A percentile compares a stretch with the other conserved stretches of the same genome.
These are phyloP conservation scores for Pristionchus maxplancki DNA, from an alignment of 2,888 invertebrate genomes.

Conservation along the genomic window DNA sequence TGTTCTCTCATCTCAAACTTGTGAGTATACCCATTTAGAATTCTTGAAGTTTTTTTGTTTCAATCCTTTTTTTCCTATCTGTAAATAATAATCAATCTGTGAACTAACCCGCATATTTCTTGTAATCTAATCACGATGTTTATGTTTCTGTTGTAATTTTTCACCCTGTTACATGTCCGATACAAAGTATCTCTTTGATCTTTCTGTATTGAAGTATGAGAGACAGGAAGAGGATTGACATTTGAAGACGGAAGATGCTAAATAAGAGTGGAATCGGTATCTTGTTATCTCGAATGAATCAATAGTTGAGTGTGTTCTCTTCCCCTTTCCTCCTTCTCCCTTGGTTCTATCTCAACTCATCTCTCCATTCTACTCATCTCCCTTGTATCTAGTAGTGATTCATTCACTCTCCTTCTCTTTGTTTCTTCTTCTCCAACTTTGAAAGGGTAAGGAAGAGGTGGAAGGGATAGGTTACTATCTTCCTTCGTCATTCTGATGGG, in stretches of 20 bases:
- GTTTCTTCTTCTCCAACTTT: background rate
- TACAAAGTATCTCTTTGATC: background rate
- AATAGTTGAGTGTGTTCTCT: constrained; percentile 27
- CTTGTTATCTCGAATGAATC: constrained; percentile 41
- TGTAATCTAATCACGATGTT: background rate
- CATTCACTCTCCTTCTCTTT: constrained; percentile 43
- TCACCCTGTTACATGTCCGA: background rate
- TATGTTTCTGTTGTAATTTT: background rate
- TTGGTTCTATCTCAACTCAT: constrained; percentile 30
- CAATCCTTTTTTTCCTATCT: background rate
- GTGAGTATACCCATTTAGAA: background rate
- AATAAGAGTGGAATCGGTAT: background rate
- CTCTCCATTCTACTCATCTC: constrained; percentile 35
- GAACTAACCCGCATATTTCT: background rate
- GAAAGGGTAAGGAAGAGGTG: constrained; percentile 14
- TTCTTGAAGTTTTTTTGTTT: background rate
- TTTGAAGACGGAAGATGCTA: background rate
- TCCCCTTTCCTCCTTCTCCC: background rate
- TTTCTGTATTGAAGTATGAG: background rate
- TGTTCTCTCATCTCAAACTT: background rate
- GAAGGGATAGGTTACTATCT: constrained; percentile 10
- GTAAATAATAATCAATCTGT: constrained; percentile 17
- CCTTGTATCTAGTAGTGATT: constrained; percentile 34
- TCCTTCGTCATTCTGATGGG: constrained; percentile 2
- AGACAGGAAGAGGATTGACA: constrained; percentile 8